Evolutionary conservation across 1,140 invertebrate species (phyloP).

Genomic region (Lepidurus couesii): DNA sequence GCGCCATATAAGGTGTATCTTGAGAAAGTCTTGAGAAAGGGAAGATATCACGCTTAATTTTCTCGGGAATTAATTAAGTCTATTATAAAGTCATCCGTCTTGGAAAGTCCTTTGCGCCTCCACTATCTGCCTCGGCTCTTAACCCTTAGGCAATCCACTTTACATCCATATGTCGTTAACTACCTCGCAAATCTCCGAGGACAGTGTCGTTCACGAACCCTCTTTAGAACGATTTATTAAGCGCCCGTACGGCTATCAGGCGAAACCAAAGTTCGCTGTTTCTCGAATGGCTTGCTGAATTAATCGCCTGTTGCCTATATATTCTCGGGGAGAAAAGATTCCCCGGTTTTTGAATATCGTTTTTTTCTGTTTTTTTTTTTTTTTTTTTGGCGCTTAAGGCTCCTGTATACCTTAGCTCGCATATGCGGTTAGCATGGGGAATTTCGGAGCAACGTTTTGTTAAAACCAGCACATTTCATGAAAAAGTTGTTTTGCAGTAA

Average conservation of each 20-base stretch:
- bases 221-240: background rate
- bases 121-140: background rate
- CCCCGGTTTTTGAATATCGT: too few species aligned
- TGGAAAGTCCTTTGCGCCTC: background rate
- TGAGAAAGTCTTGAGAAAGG: background rate
- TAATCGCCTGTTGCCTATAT: too few species aligned
- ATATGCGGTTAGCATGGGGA: too few species aligned
- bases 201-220: background rate
- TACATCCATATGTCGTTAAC: background rate
- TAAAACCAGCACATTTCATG: too few species aligned
- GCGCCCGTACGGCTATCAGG: background rate
- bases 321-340: too few species aligned
- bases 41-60: background rate
- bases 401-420: too few species aligned
- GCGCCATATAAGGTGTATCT: background rate
- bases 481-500: too few species aligned
- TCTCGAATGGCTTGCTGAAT: too few species aligned
- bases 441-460: too few species aligned
- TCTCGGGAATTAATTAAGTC: background rate
- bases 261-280: too few species aligned
- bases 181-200: background rate
- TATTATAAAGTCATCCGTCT: slow-evolving; percentile 11
- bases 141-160: slow-evolving; percentile 14
- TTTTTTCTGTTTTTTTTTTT: too few species aligned
- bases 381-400: too few species aligned